Base-by-base conservation (phyloP, 2,888 invertebrate genomes). In the Stegophylla sp. region DNA sequence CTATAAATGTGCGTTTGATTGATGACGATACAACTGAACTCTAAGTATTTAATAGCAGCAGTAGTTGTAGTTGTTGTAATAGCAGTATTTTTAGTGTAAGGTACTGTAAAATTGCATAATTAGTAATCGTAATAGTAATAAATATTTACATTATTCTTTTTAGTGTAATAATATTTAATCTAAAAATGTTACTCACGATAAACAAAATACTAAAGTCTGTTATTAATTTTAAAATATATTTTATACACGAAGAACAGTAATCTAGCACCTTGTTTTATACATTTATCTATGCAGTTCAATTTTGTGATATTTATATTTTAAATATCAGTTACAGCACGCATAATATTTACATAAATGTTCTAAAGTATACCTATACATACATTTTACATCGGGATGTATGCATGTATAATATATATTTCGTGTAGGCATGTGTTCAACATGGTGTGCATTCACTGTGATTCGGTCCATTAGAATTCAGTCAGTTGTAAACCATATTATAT, bases 11-110 rank as follows among this genome's bases (percentile, higher is more conserved):
- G 17, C 51, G 51, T 71, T 48, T 79, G 20, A 79, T 79, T 51
- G 79, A 79, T 71, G 79, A 79, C 17, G 79, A 79, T 9, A 63
- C 67, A 26, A 61, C 69, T 61, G 79, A 79, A 51, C 51, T 79
- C 15, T 77, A 23, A 77, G n/a, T 79, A 34, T 34, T 34, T 34
- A 34, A 34, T 34, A 5, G 34, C 7, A 34, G 3, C 7, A 61
- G 61, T 28, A 26, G 61, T 61, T 51, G 56, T 43, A 20, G 41
- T 66, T 43, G 15, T 34, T 9, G n/a, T 75, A 34, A 34, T 7
- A 34, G 34, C 7, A 34, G 34, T 3, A 34, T 3, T 34, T 34
- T 34, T 34, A 34, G 3, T 34, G 34, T 5, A 5, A 34, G 34
- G 7, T 34, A 28, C 15, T 23, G n/a, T 71, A 15, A 53, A 56